Percentiles rank a stretch among this genome's conserved stretches.
Evolutionary conservation across 1,140 invertebrate species (phyloP).

Genomic region (Periplaneta americana): DNA sequence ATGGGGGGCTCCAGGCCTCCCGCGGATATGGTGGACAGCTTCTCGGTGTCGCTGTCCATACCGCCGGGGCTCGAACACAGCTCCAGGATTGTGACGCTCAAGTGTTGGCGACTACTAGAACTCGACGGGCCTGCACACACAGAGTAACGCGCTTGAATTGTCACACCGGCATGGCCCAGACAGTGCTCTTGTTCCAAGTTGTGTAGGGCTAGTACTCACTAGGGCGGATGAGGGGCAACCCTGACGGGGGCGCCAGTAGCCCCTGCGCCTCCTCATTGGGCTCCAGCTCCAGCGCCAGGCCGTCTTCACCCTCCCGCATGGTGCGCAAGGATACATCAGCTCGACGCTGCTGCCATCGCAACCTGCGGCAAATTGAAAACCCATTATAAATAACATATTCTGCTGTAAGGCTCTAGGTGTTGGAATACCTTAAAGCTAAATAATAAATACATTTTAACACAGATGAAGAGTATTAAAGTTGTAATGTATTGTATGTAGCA

Average conservation of each 20-base stretch:
- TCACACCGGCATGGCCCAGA: no score
- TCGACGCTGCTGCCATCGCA: not conserved
- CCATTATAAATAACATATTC: no score
- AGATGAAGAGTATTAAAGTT: no score
- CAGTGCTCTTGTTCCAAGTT: no score
- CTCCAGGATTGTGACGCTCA: not conserved
- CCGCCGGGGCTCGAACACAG: not conserved
- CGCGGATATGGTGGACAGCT: not conserved
- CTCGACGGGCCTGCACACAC: not conserved
- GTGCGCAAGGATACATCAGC: not conserved
- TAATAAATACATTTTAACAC: no score
- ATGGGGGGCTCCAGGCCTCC: not conserved
- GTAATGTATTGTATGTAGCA: no score
- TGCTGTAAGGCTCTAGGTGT: not conserved
- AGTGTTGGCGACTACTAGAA: not conserved
- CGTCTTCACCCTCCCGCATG: not conserved
- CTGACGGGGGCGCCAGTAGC: not conserved
- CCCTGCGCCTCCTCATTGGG: slow-evolving; percentile 1
- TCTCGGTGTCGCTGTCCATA: not conserved
- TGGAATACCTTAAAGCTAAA: no score
- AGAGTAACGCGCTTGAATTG: no score
- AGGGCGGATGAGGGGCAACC: not conserved
- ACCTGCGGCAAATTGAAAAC: no score
- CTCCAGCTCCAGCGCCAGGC: not conserved
- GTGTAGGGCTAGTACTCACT: no score